These are phyloP conservation scores for Saccostrea glomerata DNA, from an alignment of 1,140 invertebrate species.

Conservation along the genomic window DNA sequence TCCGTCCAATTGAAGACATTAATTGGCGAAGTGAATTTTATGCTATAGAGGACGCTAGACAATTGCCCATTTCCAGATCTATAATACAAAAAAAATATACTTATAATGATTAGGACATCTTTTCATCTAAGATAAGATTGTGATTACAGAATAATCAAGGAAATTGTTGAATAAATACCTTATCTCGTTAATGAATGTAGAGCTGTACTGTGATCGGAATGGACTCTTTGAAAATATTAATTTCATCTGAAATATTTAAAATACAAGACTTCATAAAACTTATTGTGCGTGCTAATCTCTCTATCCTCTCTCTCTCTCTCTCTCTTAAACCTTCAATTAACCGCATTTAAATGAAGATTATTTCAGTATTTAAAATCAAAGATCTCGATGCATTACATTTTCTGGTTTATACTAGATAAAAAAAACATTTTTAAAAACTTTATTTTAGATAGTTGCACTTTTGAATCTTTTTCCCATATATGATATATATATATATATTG, in stretches of 20 bases:
- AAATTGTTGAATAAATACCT: neutral
- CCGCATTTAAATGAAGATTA: too few species aligned
- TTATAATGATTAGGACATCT: neutral
- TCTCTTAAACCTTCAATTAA: too few species aligned
- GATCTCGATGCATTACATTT: too few species aligned
- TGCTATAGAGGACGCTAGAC: slow-evolving; percentile 47
- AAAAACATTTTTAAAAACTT: too few species aligned
- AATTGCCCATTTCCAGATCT: slow-evolving; percentile 56
- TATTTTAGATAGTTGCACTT: too few species aligned
- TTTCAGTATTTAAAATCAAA: too few species aligned
- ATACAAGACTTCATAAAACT: neutral
- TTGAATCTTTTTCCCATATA: too few species aligned
- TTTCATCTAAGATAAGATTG: neutral
- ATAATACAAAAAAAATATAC: slow-evolving; percentile 18
- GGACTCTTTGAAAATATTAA: slow-evolving; percentile 55
- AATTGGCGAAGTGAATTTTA: slow-evolving; percentile 49
- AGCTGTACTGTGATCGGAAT: slow-evolving; percentile 52
- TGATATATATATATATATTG: too few species aligned
- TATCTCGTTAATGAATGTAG: slow-evolving; percentile 47
- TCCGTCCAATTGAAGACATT: slow-evolving; percentile 41
- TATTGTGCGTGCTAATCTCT: too few species aligned
- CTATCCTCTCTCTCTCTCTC: too few species aligned
- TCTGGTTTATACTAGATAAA: too few species aligned
- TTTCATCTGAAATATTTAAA: slow-evolving; percentile 59
- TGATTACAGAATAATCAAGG: neutral